Base-by-base conservation (phyloP, 53 echinoderm and acorn worm species). In the Arbacia lixula region DNA sequence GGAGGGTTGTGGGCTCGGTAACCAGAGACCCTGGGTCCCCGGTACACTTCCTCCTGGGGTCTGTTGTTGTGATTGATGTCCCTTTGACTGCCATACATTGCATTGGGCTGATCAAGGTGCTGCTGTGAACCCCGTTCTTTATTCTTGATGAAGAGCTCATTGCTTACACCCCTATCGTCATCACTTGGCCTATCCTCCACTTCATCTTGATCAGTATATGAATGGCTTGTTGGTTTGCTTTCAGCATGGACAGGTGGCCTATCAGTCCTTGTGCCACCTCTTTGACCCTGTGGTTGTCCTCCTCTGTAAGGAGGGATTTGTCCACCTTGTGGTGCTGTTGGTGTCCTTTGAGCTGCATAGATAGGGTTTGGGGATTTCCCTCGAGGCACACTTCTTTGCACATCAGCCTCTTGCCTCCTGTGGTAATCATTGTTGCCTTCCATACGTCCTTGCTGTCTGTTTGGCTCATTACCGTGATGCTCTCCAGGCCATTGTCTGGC, bases 21-120 rank as follows among this genome's bases (percentile, higher is more conserved):
- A 24, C 49, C 38, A 21, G 68, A 39, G 49, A 41, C 71, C 28
- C 71, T 43, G 8, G 38, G 46, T 71, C 71, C 10, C 28, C 28
- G 22, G 49, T 71, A 71, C 26, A 12, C 30, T 4, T 3, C 6
- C 41, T 71, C 72, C 29, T 71, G 27, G 42, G 49, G 30, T 71
- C 49, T 71, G 72, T 66, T 66, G 72, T 66, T 66, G n/a, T 37
- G 66, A 20, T 66, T 66, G 66, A 66, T 37, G 21, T 66, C 66
- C 38, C 66, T 66, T 66, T 66, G 66, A 38, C 21, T 66, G 20
- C 38, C 37, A 12, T 8, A 66, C 22, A 11, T 38, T 37, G 5
- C 36, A 36, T 37, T 38, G 20, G 66, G 36, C 24, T 36, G 66
- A 19, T 37, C 34, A 33, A 37, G 24, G 66, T 36, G 66, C 2